A percentile compares a stretch with the other conserved stretches of the same genome.
These are phyloP conservation scores for Diogma glabrata DNA, from an alignment of 2,888 invertebrate species.

Conservation along the genomic window DNA sequence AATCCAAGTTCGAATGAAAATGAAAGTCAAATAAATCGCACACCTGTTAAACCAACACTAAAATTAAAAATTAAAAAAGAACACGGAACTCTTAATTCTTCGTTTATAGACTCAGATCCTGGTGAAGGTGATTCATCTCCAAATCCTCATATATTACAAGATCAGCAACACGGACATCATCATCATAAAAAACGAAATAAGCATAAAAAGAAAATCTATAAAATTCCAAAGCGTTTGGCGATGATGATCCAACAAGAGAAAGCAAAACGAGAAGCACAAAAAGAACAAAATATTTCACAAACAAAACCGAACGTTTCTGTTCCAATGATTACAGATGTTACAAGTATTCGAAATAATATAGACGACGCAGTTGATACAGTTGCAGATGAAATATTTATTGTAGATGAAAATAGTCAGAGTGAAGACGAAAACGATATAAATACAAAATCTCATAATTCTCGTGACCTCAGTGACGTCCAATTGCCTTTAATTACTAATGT, in stretches of 20 bases:
- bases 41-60: conserved; percentile 23
- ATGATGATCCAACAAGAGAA: conserved; percentile 18
- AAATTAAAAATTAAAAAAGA: conserved; percentile 35
- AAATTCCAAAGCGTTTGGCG: conserved; percentile 12
- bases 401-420: not conserved
- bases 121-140: conserved; percentile 24
- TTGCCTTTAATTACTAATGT: conserved; percentile 5
- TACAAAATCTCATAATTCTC: not conserved
- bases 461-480: not conserved
- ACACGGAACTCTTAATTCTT: conserved; percentile 33
- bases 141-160: conserved; percentile 21
- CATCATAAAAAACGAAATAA: not conserved
- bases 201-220: conserved; percentile 14
- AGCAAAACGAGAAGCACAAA: conserved; percentile 10
- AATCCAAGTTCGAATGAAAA: not conserved
- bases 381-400: not conserved
- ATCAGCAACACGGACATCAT: conserved; percentile 14
- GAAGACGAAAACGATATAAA: not conserved
- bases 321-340: not conserved
- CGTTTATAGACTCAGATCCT: conserved; percentile 24
- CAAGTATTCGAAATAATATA: too few species aligned
- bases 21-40: not conserved
- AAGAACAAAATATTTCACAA: not conserved
- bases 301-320: too few species aligned
- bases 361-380: not conserved